phyloP scores from a whole-genome alignment of 2,888 invertebrate species.

The Drosophila suboccidentalis region DNA sequence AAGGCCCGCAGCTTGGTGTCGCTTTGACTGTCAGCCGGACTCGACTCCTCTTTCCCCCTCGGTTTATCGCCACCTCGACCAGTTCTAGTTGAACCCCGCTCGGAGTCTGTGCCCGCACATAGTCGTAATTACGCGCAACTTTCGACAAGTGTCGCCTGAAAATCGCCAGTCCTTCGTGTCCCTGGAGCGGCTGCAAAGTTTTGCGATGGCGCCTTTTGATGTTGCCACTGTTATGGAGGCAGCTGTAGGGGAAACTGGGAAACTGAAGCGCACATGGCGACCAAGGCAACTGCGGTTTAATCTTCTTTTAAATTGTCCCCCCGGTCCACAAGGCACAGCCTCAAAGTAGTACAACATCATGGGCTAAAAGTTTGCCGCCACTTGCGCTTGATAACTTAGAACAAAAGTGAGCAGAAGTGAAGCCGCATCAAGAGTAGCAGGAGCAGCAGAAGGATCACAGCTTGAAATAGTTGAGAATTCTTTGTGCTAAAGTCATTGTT shows the following conservation, averaged over 20 bases:
- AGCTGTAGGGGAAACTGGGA: slow-evolving; percentile 9
- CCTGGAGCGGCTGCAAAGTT: slow-evolving; percentile 59
- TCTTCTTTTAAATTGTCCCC: slow-evolving; percentile 77
- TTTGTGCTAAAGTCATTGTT: slow-evolving; percentile 74
- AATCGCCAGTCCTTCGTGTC: slow-evolving; percentile 65
- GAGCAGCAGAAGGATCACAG: slow-evolving; percentile 30
- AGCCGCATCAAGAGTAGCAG: slow-evolving; percentile 11
- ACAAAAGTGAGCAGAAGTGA: slow-evolving; percentile 57
- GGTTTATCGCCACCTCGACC: slow-evolving; percentile 1
- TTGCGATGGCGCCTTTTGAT: slow-evolving; percentile 60
- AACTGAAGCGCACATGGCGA: slow-evolving; percentile 44
- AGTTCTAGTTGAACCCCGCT: slow-evolving; percentile 28
- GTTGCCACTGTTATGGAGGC: slow-evolving; percentile 36
- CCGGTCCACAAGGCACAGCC: slow-evolving; percentile 19
- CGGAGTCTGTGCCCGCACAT: slow-evolving; percentile 51
- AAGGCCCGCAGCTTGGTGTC: slow-evolving; percentile 46
- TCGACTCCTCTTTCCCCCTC: not conserved
- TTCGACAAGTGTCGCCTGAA: slow-evolving; percentile 78
- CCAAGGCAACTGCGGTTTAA: slow-evolving; percentile 73
- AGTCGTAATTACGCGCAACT: slow-evolving; percentile 79
- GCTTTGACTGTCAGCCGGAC: slow-evolving; percentile 50
- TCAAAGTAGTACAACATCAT: slow-evolving; percentile 56
- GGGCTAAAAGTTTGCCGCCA: slow-evolving; percentile 72
- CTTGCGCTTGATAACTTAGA: slow-evolving; percentile 75
- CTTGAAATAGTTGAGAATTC: slow-evolving; percentile 72